Base-by-base conservation (phyloP, 2,797 vertebrate genomes). In the Ptychadena robeensis region DNA sequence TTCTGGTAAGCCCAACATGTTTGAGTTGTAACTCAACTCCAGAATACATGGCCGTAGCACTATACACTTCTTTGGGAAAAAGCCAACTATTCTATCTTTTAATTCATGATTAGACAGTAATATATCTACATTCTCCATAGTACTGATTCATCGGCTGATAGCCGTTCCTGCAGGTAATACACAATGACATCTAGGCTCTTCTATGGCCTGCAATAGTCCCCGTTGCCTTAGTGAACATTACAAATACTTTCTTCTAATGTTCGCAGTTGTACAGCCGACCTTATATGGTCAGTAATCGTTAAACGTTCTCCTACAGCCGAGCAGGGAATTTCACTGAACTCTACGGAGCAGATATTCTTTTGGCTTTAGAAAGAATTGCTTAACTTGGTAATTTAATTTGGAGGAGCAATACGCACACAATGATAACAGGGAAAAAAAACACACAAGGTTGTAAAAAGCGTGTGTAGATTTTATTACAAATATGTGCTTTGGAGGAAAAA, bases 201-300 rank as follows among this genome's bases (percentile, higher is more conserved):
- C 59, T 15, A 22, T 82, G 40, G 7, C 30, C 74, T 48, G 74
- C 38, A 72, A 71, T 83, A 64, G 30, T 71, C 61, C n/a, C 68
- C 5, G 74, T 83, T 83, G 65, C 81, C 81, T 78, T 83, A 78
- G 81, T 15, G 68, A 83, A 83, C 40, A 72, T 71, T 78, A 76
- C 81, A 83, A 83, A 78, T 69, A 83, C 68, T 53, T 83, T 65
- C 57, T 32, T 18, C 74, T 44, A 78, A 83, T 78, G 81, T 83
- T 83, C 40, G 59, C 69, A 78, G 81, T 83, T 83, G 74, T 78
- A 83, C 74, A 78, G 78, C 25, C 38, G 68, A 68, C 81, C 81
- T 83, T 83, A 78, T 83, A 83, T 83, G 81, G 81, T 71, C 81
- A 83, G 81, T 57, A 66, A 78, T 65, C 63, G 32, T 79, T 71